These are phyloP conservation scores for Norana najaformis DNA, from an alignment of 2,888 invertebrate species.

Conservation along the genomic window DNA sequence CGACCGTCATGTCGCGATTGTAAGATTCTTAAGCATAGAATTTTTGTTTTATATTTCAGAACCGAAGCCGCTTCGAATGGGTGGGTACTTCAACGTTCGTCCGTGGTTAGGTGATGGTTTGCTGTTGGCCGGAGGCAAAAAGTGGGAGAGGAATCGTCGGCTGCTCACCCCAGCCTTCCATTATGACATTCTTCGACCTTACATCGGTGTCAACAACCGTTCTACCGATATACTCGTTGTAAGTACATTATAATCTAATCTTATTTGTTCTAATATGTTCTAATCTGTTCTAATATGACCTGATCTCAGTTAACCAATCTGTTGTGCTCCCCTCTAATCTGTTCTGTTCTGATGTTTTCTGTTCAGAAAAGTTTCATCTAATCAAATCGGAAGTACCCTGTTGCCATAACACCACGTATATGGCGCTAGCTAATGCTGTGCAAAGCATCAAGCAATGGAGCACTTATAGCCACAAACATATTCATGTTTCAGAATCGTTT, in stretches of 20 bases:
- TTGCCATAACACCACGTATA: too few relatives aligned
- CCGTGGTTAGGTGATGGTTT: constrained; percentile 46
- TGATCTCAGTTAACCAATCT: too few relatives aligned
- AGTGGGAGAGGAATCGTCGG: constrained; percentile 45
- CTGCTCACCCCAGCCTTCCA: constrained; percentile 48
- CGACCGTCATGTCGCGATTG: too few relatives aligned
- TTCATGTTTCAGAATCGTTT: too few relatives aligned
- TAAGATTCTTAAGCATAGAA: neutral
- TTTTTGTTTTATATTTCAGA: neutral
- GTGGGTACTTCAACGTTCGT: neutral
- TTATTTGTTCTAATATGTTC: neutral
- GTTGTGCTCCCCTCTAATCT: too few relatives aligned
- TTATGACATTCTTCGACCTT: constrained; percentile 46
- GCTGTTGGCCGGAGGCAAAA: constrained; percentile 42
- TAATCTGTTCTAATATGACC: too few relatives aligned
- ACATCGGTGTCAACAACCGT: constrained; percentile 45
- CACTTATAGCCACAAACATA: too few relatives aligned
- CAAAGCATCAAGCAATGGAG: too few relatives aligned
- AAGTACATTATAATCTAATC: constrained; percentile 22
- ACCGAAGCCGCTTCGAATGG: neutral
- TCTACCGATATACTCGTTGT: constrained; percentile 46
- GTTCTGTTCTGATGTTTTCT: too few relatives aligned
- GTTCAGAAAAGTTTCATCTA: too few relatives aligned
- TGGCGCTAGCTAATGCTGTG: too few relatives aligned
- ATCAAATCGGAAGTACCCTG: too few relatives aligned